Conservation (phyloP, 2,888 invertebrate genomes). For the Fragum sueziense region DNA sequence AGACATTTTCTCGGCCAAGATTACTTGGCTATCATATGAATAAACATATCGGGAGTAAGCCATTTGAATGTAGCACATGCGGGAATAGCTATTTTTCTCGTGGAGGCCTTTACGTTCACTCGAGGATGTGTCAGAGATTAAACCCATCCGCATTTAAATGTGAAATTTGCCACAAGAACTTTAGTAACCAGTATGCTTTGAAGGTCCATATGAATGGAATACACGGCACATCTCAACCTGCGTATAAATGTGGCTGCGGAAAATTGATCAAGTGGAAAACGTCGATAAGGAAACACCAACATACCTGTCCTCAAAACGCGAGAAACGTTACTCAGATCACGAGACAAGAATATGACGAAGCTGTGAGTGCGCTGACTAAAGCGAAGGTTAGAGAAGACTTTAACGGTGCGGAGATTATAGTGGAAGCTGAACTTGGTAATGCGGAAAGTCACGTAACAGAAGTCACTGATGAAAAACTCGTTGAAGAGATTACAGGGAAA, state of each 20-base stretch:
- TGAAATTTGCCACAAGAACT: conserved; percentile 8
- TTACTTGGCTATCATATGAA: conserved; percentile 17
- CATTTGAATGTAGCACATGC: conserved; percentile 2
- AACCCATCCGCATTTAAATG: not conserved
- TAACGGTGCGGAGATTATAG: not conserved
- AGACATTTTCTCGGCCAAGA: conserved; percentile 8
- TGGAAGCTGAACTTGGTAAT: not conserved
- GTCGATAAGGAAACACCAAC: not conserved
- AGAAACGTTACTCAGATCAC: not conserved
- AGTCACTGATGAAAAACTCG: conserved; percentile 16
- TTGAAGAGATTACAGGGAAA: conserved; percentile 10
- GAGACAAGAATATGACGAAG: conserved; percentile 3
- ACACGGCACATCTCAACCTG: not conserved
- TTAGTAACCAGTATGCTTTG: conserved; percentile 5
- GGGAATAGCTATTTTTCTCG: conserved; percentile 14
- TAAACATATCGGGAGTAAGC: conserved; percentile 13
- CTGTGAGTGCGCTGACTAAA: not conserved
- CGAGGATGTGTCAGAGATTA: conserved; percentile 5
- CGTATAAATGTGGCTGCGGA: conserved; percentile 12
- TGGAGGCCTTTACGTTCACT: conserved; percentile 1
- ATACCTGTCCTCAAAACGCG: not conserved
- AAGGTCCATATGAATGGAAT: not conserved
- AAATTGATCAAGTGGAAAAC: conserved; percentile 5
- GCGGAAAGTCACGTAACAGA: not conserved
- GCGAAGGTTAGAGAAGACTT: not conserved